Evolutionary conservation across 2,888 invertebrate genomes (phyloP).

Genomic region (Cristatella mucedo): DNA sequence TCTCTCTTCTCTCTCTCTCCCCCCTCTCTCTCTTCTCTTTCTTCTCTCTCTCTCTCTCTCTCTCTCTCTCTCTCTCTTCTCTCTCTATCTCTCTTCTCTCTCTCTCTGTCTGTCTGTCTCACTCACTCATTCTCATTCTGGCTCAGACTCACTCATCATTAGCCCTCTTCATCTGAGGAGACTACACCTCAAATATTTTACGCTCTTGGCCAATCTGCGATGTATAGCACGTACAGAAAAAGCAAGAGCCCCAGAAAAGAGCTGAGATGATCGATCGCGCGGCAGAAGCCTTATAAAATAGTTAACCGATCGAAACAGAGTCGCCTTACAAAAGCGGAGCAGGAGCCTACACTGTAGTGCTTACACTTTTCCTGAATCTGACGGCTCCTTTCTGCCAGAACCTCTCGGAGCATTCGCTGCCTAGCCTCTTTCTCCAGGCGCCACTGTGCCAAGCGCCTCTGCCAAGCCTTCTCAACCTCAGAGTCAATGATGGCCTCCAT

Average conservation of each 20-base stretch:
- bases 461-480: slow-evolving; percentile 36
- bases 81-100: slow-evolving; percentile 11
- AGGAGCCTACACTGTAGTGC: slow-evolving; percentile 11
- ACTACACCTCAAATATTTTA: no score
- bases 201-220: no score
- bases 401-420: slow-evolving; percentile 29
- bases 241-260: no score
- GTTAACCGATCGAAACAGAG: no score
- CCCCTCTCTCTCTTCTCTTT: slow-evolving; percentile 11
- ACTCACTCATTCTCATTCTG: slow-evolving; percentile 2
- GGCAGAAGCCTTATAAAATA: no score
- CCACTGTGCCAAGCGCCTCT: slow-evolving; percentile 33
- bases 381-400: slow-evolving; percentile 22
- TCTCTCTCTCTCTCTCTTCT: no score
- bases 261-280: no score
- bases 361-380: slow-evolving; percentile 33
- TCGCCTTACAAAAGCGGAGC: no score
- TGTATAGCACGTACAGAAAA: no score
- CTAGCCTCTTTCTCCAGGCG: slow-evolving; percentile 27
- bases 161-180: no score
- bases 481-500: slow-evolving; percentile 28
- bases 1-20: neutral
- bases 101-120: slow-evolving; percentile 6
- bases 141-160: no score
- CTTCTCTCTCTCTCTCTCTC: slow-evolving; percentile 10